A percentile compares a stretch with the other conserved stretches of the same genome.
Conservation (phyloP, 2,888 invertebrate species). For the Drosophila barbarae region DNA sequence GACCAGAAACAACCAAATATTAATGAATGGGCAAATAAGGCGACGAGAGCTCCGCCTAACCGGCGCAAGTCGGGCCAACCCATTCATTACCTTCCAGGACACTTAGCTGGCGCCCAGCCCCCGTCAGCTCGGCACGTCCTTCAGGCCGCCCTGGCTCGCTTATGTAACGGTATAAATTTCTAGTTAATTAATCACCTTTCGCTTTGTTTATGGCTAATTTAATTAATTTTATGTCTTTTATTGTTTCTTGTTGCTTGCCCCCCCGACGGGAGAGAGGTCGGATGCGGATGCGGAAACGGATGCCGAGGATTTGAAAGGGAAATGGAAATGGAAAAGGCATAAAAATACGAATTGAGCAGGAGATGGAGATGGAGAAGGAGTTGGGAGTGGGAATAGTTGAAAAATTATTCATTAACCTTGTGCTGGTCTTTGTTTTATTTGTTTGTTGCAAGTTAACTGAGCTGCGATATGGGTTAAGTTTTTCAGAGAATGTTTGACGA, state of each 20-base stretch:
- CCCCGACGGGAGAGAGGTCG: slow-evolving; percentile 1
- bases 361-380: not conserved
- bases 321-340: slow-evolving; percentile 16
- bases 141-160: slow-evolving; percentile 36
- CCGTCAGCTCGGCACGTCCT: slow-evolving; percentile 40
- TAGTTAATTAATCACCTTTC: slow-evolving; percentile 65
- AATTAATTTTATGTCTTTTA: slow-evolving; percentile 65
- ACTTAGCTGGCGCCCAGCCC: not conserved
- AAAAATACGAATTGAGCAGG: slow-evolving; percentile 25
- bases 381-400: slow-evolving; percentile 4
- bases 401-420: slow-evolving; percentile 33
- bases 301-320: slow-evolving; percentile 25
- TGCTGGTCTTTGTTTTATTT: not conserved
- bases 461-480: not conserved
- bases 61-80: not conserved
- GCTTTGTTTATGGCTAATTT: slow-evolving; percentile 66
- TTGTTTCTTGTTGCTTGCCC: slow-evolving; percentile 47
- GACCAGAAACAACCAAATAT: slow-evolving; percentile 49
- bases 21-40: slow-evolving; percentile 58
- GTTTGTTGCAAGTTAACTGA: not conserved
- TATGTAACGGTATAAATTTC: slow-evolving; percentile 60
- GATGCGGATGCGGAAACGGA: slow-evolving; percentile 22
- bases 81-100: slow-evolving; percentile 15
- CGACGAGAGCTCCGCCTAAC: slow-evolving; percentile 16
- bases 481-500: not conserved